Conservation (phyloP, 2,888 invertebrate species). For the Cataglyphis albicans region DNA sequence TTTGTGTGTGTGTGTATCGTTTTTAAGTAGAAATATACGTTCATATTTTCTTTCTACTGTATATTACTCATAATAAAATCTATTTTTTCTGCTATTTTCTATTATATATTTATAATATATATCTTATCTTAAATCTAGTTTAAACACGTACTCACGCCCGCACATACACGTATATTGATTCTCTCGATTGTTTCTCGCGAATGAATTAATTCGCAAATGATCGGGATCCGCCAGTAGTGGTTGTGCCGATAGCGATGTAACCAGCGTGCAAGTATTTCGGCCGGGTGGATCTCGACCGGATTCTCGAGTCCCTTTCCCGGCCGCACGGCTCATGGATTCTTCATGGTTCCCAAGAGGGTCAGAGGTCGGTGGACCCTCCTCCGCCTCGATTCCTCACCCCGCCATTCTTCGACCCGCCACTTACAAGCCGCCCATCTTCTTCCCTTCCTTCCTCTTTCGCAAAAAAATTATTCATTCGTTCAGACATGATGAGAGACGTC, state of each 20-base stretch:
- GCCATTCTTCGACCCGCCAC: slow-evolving; percentile 57
- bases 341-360: slow-evolving; percentile 80
- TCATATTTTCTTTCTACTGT: background rate
- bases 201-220: slow-evolving; percentile 37
- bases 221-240: slow-evolving; percentile 2
- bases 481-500: slow-evolving; percentile 39
- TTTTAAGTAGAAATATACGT: too few species aligned
- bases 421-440: slow-evolving; percentile 62
- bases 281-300: slow-evolving; percentile 76
- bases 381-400: slow-evolving; percentile 68
- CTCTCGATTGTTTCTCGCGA: slow-evolving; percentile 27
- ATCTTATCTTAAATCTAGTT: background rate
- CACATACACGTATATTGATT: background rate
- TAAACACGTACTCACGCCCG: background rate
- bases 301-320: slow-evolving; percentile 72
- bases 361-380: slow-evolving; percentile 80
- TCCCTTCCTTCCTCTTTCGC: slow-evolving; percentile 12
- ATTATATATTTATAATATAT: background rate
- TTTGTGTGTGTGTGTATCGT: too few species aligned
- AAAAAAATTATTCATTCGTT: slow-evolving; percentile 50
- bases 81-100: background rate
- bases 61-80: background rate
- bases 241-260: slow-evolving; percentile 18
- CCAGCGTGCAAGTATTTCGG: slow-evolving; percentile 66
- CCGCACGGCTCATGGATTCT: slow-evolving; percentile 65